Evolutionary conservation across 2,113 vertebrate genomes (phyloP), one percentile per base, ranked within the genome.

Genomic region (Cryptoleucopteryx plumbea): DNA sequence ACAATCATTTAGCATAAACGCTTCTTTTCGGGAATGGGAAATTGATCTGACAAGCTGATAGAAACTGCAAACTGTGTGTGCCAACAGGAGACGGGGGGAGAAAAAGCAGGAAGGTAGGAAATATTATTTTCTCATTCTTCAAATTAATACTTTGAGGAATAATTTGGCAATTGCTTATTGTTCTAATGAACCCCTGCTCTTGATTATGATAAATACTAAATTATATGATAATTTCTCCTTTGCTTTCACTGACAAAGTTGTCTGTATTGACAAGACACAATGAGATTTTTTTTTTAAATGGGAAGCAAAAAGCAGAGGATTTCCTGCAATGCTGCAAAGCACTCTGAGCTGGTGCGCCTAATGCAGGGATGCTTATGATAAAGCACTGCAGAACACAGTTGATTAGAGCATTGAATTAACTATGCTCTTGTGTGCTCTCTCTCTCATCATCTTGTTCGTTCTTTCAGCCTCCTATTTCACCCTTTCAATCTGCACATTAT

Each of bases 321-420:
- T 95, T 96, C 95, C 91, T 97, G 94, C 95, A 96, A 74, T 96
- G 85, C 93, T 96, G 96, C 93, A 95, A 79, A 95, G 79, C 3
- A 18, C 29, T 95, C 91, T 91, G 90, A 97, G 91, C 89, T 96
- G 94, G 81, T 94, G 72, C 92, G 82, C 65, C 86, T 93, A 88
- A 87, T 59, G 82, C 93, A 95, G 93, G 79, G 85, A 77, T 92
- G 87, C 77, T 80, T 96, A 86, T 68, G 91, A 92, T 89, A 86
- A 96, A 97, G 72, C 74, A 89, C 95, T 95, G 96, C 95, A 96
- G 92, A 96, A 65, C 89, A 53, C 29, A 81, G 90, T 79, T 97
- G 92, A 96, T 97, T 94, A 95, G 79, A 95, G 87, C 85, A 94
- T 14, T 95, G 93, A 97, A 97, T 96, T 97, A 96, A 94, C 86